Conservation (phyloP, 2,113 vertebrate genomes). For the Uropsilus gracilis region DNA sequence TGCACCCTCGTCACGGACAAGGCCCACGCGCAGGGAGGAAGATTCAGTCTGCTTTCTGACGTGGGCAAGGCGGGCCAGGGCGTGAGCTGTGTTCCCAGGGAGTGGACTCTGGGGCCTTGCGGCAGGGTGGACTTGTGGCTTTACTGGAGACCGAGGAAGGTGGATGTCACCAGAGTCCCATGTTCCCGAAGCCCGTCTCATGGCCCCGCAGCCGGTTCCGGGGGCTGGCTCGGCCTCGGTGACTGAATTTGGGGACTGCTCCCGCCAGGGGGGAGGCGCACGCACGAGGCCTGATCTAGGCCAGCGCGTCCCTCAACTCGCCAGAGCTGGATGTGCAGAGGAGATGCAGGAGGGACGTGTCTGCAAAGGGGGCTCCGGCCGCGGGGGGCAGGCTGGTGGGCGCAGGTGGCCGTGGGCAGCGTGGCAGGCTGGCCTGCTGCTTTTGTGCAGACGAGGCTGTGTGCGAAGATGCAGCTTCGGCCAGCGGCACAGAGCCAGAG, state of each 20-base stretch:
- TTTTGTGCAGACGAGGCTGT: neutral
- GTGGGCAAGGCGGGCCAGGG: neutral
- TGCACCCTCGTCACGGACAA: too few species aligned
- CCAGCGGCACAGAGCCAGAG: neutral
- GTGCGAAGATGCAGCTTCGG: neutral
- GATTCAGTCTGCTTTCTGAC: too few species aligned
- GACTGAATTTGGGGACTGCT: neutral
- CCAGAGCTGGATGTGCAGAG: rapidly evolving
- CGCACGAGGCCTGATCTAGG: neutral
- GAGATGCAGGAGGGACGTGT: neutral
- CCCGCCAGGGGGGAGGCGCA: neutral
- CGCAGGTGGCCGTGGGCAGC: neutral
- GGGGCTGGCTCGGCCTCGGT: neutral
- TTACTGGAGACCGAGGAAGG: neutral
- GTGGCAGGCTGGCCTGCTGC: neutral
- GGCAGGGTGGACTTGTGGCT: neutral
- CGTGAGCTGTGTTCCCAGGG: neutral
- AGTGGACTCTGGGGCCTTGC: neutral
- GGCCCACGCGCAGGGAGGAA: too few species aligned
- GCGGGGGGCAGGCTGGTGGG: neutral
- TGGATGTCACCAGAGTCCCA: neutral
- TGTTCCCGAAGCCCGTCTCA: neutral
- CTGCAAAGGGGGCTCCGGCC: neutral
- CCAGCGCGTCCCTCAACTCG: neutral
- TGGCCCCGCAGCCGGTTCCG: neutral